Evolutionary conservation across 2,888 invertebrate species (phyloP), one percentile per base, ranked within the genome.

Genomic region (Campoplex capitator): DNA sequence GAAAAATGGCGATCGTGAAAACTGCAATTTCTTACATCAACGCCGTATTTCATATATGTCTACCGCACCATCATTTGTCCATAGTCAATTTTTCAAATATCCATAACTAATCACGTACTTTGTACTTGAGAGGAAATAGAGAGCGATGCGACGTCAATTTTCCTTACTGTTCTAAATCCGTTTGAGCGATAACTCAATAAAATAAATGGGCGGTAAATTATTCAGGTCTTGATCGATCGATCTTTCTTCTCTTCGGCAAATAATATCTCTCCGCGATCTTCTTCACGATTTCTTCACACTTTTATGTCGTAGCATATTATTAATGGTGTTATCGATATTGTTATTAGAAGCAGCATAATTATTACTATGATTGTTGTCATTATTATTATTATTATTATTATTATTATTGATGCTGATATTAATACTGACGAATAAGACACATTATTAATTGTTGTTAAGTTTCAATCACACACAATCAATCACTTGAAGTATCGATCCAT

Each of bases 21-120:
- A 11, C 84, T 82, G 87, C 90, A 90, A 90, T 87, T 51, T 88
- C 85, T 86, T 88, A 83, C 88, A 88, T 90, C 89, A 90, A 88
- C 89, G 88, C 88, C 88, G 88, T 88, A 83, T 90, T 62, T 62
- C 28, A 62, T 45, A 45, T 6, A 45, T 6, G 65, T 38, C 67
- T 11, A 8, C 18, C n/a, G 67, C n/a, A 67, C n/a, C 67, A 67
- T 38, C 9, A 3, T n/a, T 68, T n/a, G 38, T 45, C 42, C 9
- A 23, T n/a, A 38, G n/a, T 11, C n/a, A 23, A 42, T 68, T 3
- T n/a, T 68, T 68, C 38, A n/a, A 23, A 68, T 42, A 68, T 38
- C 62, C 32, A 62, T 32, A 32, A 62, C 13, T 62, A 62, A 62
- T 4, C 62, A 16, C 28, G 62, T 51, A 51, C 16, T 13, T 16